Evolutionary conservation across 1,140 invertebrate genomes (phyloP).

Genomic region (Maniola jurtina): DNA sequence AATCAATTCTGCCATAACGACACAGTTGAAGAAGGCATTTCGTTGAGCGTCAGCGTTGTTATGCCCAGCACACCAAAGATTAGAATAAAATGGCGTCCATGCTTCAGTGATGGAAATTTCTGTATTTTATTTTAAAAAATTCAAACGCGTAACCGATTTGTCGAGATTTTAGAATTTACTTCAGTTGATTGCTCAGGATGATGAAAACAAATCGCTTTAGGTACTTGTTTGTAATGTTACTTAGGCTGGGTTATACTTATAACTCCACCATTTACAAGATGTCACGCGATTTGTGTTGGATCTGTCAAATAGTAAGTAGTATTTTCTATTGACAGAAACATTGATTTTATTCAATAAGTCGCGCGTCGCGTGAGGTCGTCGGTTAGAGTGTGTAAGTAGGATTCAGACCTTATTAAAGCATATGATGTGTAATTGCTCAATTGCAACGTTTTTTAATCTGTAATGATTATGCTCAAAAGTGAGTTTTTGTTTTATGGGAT

Average conservation of each 20-base stretch:
- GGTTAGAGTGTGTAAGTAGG: too few relatives aligned
- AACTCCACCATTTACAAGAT: too few relatives aligned
- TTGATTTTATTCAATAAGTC: too few relatives aligned
- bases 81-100: slow-evolving; percentile 68
- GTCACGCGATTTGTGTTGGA: too few relatives aligned
- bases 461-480: slow-evolving; percentile 71
- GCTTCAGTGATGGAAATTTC: slow-evolving; percentile 44
- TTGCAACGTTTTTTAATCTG: slow-evolving; percentile 57
- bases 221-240: slow-evolving; percentile 1
- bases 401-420: slow-evolving; percentile 41
- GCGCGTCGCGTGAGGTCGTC: too few relatives aligned
- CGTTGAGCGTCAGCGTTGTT: slow-evolving; percentile 52
- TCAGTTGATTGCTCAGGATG: slow-evolving; percentile 49
- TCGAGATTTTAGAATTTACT: slow-evolving; percentile 33
- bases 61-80: slow-evolving; percentile 75
- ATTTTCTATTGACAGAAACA: too few relatives aligned
- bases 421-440: slow-evolving; percentile 65
- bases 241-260: too few relatives aligned
- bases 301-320: too few relatives aligned
- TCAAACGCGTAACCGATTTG: slow-evolving; percentile 24
- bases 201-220: slow-evolving; percentile 41
- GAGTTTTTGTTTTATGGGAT: slow-evolving; percentile 60
- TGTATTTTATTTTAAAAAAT: slow-evolving; percentile 20
- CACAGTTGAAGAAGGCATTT: slow-evolving; percentile 41
- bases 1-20: neutral